Conservation (phyloP, 2,797 vertebrate species). For the Acrossocheilus fasciatus region DNA sequence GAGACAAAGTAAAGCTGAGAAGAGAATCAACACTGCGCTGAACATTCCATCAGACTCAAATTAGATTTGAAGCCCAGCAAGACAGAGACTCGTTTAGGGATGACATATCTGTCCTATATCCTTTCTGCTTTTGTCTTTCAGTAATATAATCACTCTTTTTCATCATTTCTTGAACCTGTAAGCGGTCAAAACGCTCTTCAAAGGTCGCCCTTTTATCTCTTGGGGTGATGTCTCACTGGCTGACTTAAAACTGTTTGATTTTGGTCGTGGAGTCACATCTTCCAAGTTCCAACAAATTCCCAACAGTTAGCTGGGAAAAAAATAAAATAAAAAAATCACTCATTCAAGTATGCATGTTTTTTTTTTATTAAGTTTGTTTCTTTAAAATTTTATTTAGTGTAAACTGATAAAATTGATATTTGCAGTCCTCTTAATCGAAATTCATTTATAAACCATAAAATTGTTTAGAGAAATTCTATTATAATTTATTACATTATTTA, state of each 20-base stretch:
- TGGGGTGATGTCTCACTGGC: not conserved
- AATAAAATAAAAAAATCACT: not conserved
- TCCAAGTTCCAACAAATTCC: not conserved
- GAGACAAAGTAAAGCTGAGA: slow-evolving; percentile 28
- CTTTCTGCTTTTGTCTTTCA: slow-evolving; percentile 30
- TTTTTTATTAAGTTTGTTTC: not conserved
- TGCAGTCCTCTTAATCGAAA: not conserved
- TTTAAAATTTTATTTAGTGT: not conserved
- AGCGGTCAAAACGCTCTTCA: slow-evolving; percentile 11
- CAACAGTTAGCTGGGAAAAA: not conserved
- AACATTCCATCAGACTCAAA: slow-evolving; percentile 44
- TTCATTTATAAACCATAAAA: not conserved
- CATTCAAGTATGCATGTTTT: not conserved
- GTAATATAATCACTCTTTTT: slow-evolving; percentile 41
- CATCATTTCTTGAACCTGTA: slow-evolving; percentile 26
- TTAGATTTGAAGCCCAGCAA: slow-evolving; percentile 36
- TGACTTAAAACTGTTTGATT: not conserved
- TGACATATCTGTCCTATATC: slow-evolving; percentile 42
- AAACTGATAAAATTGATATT: not conserved
- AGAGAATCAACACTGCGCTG: slow-evolving; percentile 21
- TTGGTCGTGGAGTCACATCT: not conserved
- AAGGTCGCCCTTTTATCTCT: not conserved
- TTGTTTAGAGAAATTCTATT: not conserved
- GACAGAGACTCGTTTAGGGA: slow-evolving; percentile 35
- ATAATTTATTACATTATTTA: not conserved